Conservation (phyloP, 30 jellyfish, hydroid and myxozoan genomes). For the Aurelia aurita complex sp. Pacific region DNA sequence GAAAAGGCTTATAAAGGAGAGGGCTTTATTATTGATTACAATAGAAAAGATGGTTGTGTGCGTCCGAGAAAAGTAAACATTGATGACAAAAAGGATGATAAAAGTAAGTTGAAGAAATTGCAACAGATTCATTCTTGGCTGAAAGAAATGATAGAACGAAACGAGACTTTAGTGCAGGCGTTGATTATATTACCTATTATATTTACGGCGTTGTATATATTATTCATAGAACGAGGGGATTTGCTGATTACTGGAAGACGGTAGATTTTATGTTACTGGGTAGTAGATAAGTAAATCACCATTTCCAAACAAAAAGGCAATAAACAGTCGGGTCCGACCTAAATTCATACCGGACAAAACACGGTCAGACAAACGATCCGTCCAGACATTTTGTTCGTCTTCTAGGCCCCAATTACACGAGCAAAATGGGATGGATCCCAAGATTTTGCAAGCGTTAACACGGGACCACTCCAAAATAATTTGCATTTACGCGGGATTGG, state of each 20-base stretch:
- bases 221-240: slow-evolving; percentile 44
- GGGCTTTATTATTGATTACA: background rate
- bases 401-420: too few species aligned
- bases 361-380: too few species aligned
- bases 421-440: too few species aligned
- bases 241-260: background rate
- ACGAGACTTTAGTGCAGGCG: slow-evolving; percentile 25
- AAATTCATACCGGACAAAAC: too few species aligned
- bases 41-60: background rate
- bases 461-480: too few species aligned
- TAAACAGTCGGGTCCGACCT: too few species aligned
- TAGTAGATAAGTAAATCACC: background rate
- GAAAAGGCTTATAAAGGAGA: background rate
- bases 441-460: too few species aligned
- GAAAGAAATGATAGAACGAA: slow-evolving; percentile 4
- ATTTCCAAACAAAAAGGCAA: background rate
- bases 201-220: slow-evolving; percentile 46
- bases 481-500: too few species aligned
- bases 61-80: background rate
- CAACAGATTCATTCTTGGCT: slow-evolving; percentile 7
- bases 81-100: background rate
- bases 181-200: slow-evolving; percentile 25
- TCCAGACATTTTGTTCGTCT: too few species aligned
- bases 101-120: background rate
- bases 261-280: too few species aligned